Percentiles rank a stretch among this genome's conserved stretches.
Conservation (phyloP, 2,113 vertebrate genomes). For the Nycticryphes semicollaris region DNA sequence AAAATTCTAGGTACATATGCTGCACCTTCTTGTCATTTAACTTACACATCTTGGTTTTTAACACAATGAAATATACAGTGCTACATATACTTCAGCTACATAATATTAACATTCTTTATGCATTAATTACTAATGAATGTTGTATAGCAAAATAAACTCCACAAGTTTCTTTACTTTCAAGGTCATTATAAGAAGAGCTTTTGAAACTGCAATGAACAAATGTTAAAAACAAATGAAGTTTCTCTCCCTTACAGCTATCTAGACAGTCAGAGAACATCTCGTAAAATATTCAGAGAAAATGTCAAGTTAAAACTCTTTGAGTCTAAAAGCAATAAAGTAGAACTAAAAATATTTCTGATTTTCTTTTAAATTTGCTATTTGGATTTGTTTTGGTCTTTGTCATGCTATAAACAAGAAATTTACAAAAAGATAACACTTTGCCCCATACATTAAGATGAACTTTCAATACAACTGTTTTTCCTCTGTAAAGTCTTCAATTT, state of each 20-base stretch:
- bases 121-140: constrained; percentile 58
- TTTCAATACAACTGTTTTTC: neutral
- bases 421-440: neutral
- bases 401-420: neutral
- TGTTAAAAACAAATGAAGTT: constrained; percentile 13
- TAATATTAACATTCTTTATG: constrained; percentile 49
- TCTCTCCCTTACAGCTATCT: constrained; percentile 15
- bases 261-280: neutral
- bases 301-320: constrained; percentile 17
- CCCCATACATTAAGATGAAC: neutral
- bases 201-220: constrained; percentile 33
- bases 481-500: neutral
- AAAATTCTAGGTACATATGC: neutral
- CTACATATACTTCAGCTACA: constrained; percentile 3
- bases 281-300: constrained; percentile 43
- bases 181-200: constrained; percentile 46
- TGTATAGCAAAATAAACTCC: constrained; percentile 19
- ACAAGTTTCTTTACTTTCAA: constrained; percentile 49
- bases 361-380: neutral
- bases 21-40: neutral
- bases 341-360: neutral
- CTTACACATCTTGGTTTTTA: neutral
- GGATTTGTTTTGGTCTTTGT: neutral
- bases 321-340: constrained; percentile 5
- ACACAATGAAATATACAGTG: neutral